Evolutionary conservation across 2,888 invertebrate species (phyloP).

Genomic region (Trilocha varians): DNA sequence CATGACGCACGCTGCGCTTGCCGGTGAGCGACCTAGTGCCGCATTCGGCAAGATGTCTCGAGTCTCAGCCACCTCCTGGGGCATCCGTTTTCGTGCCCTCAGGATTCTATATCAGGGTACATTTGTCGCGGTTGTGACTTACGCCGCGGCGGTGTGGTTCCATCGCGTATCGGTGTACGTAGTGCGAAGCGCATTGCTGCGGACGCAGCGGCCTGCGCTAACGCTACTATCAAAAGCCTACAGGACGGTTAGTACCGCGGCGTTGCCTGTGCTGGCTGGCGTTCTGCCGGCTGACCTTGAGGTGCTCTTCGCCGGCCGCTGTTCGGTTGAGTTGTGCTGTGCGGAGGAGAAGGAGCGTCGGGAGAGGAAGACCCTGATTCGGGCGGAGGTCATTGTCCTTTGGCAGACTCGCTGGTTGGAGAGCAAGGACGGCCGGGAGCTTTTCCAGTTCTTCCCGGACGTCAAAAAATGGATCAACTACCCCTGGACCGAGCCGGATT

Average conservation of each 20-base stretch:
- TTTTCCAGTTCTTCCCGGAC: too few species aligned
- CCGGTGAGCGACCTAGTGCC: conserved; percentile 12
- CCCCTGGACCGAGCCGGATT: conserved; percentile 13
- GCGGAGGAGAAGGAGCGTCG: too few species aligned
- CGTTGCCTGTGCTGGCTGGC: too few species aligned
- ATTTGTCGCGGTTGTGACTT: conserved; percentile 2
- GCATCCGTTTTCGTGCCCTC: conserved; percentile 4
- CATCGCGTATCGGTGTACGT: conserved; percentile 4
- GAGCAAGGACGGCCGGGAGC: too few species aligned
- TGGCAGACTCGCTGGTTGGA: too few species aligned
- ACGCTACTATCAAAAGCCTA: conserved; percentile 21
- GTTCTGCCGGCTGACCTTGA: conserved; percentile 20
- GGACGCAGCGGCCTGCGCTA: conserved; percentile 12
- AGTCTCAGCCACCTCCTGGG: conserved; percentile 20
- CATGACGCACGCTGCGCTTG: conserved; percentile 9
- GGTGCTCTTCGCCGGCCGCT: conserved; percentile 15
- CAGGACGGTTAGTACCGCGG: too few species aligned
- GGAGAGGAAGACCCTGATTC: conserved; percentile 3
- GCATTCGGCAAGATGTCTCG: conserved; percentile 20
- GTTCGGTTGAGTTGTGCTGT: conserved; percentile 8
- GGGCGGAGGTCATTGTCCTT: conserved; percentile 11
- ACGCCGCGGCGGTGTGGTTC: conserved; percentile 14
- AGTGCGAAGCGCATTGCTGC: too few species aligned
- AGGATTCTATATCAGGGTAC: conserved; percentile 2
- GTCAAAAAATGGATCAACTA: conserved; percentile 7